Percentiles rank a stretch among this genome's conserved stretches.
These are phyloP conservation scores for Pica pica DNA, from an alignment of 2,113 vertebrate genomes.

Conservation along the genomic window DNA sequence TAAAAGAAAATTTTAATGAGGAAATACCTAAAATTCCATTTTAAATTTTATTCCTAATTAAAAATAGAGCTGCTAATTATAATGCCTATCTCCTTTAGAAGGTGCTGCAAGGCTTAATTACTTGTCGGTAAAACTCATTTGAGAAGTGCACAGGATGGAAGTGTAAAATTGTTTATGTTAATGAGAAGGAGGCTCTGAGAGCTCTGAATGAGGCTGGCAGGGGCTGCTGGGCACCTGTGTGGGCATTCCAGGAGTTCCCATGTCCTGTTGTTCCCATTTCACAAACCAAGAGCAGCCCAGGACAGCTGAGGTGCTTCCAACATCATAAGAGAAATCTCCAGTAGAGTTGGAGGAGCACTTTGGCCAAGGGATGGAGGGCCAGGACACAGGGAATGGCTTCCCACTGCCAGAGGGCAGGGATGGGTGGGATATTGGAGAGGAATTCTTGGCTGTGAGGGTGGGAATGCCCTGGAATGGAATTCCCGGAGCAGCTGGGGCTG, in stretches of 20 bases:
- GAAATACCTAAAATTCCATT: conserved; percentile 19
- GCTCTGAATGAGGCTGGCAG: background rate
- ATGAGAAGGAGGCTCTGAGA: background rate
- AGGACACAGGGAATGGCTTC: background rate
- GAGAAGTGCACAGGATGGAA: background rate
- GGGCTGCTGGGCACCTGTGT: background rate
- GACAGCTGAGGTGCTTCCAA: background rate
- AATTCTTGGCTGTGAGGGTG: rapidly evolving
- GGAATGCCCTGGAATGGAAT: rapidly evolving
- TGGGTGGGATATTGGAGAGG: rapidly evolving
- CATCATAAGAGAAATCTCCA: background rate
- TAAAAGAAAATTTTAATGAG: background rate
- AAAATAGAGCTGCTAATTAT: conserved; percentile 40
- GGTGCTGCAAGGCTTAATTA: conserved; percentile 52
- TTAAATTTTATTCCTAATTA: conserved; percentile 41
- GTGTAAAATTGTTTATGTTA: background rate
- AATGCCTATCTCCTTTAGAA: conserved; percentile 28
- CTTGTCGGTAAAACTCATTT: conserved; percentile 13
- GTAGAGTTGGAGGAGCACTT: background rate
- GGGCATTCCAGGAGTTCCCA: background rate
- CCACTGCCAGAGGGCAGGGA: rapidly evolving
- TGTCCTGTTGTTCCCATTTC: background rate
- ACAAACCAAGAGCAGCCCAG: background rate
- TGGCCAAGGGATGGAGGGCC: background rate
- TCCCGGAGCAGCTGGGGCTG: background rate